Evolutionary conservation across 2,113 vertebrate genomes (phyloP), one percentile per base, ranked within the genome.

Genomic region (Junco hyemalis): DNA sequence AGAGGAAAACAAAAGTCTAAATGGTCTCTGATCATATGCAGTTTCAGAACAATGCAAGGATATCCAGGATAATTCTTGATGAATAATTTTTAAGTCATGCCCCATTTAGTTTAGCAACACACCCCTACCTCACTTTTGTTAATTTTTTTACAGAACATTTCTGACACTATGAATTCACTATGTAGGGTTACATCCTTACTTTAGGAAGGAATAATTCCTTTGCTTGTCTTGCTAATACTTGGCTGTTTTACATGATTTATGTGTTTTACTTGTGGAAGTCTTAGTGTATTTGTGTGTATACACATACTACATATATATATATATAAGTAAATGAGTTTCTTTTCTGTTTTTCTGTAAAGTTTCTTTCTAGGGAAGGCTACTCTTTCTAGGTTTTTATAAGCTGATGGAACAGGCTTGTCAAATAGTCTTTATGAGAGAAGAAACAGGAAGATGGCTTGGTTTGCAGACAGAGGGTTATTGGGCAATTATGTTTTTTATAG

Each of bases 401-500:
- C 97, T 98, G 98, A 98, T 93, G 86, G 96, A 97, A 94, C 94
- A 97, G 96, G 86, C 94, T 95, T 98, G 98, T 98, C 98, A 97
- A 97, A 96, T 91, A 97, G 97, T 86, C 95, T 98, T 98, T 98
- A 98, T 98, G 97, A 97, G 98, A 96, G 97, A 97, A 97, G 98
- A 97, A 98, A 97, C 97, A 98, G 98, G 98, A 98, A 98, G 98
- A 98, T 97, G 96, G 96, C 95, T 98, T 98, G 96, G 95, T 97
- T 96, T 96, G 96, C 97, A 98, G 98, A 98, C 98, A 98, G 97
- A 90, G 63, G 96, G 97, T 98, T 98, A 97, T 97, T 97, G 97
- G 96, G 97, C 97, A 98, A 98, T 98, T 98, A 98, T 97, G 94
- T 88, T 97, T 97, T 98, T 98, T 98, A 98, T 98, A 97, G 98